Base-by-base conservation (phyloP, 2,797 vertebrate species). In the Sebastes wilsoni region DNA sequence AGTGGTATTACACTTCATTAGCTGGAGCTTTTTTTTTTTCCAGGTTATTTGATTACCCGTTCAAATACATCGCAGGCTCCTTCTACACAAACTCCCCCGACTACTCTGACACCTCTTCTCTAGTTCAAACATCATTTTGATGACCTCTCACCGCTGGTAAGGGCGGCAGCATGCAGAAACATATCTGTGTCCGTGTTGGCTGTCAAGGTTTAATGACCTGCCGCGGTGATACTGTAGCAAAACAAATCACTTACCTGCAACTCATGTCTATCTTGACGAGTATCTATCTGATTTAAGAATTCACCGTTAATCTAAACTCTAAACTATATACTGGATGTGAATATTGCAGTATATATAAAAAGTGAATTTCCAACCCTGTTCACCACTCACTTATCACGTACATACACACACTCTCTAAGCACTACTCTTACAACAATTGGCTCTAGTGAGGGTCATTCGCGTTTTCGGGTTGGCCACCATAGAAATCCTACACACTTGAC, bases 1-100 rank as follows among this genome's bases (percentile, higher is more conserved):
- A 13, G 62, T 27, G 62, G 56, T 27, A 65, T 72, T 61, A 66
- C 54, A 61, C 25, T 46, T 86, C 52, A 79, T 75, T 76, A 73
- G 60, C 69, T 5, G 34, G 55, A 54, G n/a, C 6, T 25, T 6
- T 11, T 49, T 28, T 25, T 32, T 60, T 56, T 60, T 59, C 8
- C 27, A 72, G 61, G 46, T 52, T 71, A 66, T 67, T 70, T 58
- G 11, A 71, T 65, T 69, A 82, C 16, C 59, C 42, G n/a, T 9
- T 80, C 1, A 71, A 58, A 80, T 25, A 80, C 42, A 59, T 20
- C 3, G 25, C 58, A 28, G 67, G 62, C n/a, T 32, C 72, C 49
- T 7, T 75, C 36, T 9, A 28, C 7, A 23, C 5, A 6, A 27
- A 32, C 32, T 72, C 46, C 62, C 52, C 55, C 11, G 3, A 25